Base-by-base conservation (phyloP, 2,888 invertebrate species). In the Pollenia labialis region DNA sequence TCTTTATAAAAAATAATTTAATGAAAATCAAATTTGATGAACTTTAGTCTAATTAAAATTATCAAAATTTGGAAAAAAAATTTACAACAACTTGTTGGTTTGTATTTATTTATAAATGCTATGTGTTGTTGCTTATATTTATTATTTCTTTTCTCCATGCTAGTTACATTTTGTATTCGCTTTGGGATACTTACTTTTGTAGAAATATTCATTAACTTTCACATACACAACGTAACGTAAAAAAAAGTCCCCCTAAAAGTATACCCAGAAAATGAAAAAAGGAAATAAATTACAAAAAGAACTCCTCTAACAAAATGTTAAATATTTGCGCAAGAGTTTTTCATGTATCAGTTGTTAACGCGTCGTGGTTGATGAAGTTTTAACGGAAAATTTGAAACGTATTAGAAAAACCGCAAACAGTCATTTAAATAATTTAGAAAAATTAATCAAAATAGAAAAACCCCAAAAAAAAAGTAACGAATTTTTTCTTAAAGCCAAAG, bases 301-400 rank as follows among this genome's bases (percentile, higher is more conserved):
- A 84, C 58, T 84, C 77, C 86, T 84, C 68, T 60, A 66, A 50
- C 71, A 46, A 77, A 54, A 74, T 81, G 84, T 84, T 87, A 87
- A 87, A 87, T 87, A 84, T 87, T 87, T 87, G 87, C 87, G 87
- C 87, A 87, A 87, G 84, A 87, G 81, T 87, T 87, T 84, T 72
- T 77, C 81, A 84, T 80, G 84, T 87, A 87, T 84, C 87, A 87
- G 87, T 87, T 77, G 84, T 68, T 74, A 84, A 74, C 60, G 84
- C 77, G 84, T 52, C 87, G 87, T 87, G 84, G 87, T 74, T 50
- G 81, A 81, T 84, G 87, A 84, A 68, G 84, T 74, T 87, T 72
- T 60, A 16, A 84, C 80, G 76, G 74, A 79, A 50, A 54, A 62
- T 40, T 72, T 11, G 40, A 62, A 50, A 81, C 52, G 10, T 48